Base-by-base conservation (phyloP, 2,888 invertebrate species). In the Troglohyphantes excavatus region DNA sequence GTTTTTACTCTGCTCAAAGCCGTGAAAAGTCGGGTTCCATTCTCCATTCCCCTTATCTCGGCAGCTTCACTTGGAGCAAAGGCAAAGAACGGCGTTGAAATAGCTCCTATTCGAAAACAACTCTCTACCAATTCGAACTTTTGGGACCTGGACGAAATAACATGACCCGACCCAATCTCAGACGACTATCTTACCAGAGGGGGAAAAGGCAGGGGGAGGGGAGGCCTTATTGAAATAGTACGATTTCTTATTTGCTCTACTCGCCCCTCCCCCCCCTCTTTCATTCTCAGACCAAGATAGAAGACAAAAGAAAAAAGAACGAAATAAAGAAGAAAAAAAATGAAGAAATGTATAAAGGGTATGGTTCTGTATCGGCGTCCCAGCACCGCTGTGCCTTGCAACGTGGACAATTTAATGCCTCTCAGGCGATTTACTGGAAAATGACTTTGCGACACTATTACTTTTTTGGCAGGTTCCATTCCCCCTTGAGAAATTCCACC, bases 371-470 rank as follows among this genome's bases (percentile, higher is more conserved):
- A 75, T 76, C 85, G 59, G 76, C 46, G 19, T 19, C 27, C 43
- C 26, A 65, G 61, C 78, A 27, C 53, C 87, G 53, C 63, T 73
- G 73, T 81, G 63, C 81, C 75, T 43, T 9, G 79, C 82, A 88
- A 88, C 83, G 83, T 63, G 83, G 83, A 89, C 91, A 83, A 83
- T 84, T 79, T 87, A 91, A 90, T 91, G 91, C 86, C 91, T 86
- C 91, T 91, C 91, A 75, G 83, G 91, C 89, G 91, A 91, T 91
- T 91, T 89, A 82, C 89, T 82, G 85, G 91, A 89, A 91, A 91
- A 91, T 91, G 91, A 91, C 91, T 91, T 91, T 86, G 78, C 85
- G 82, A 81, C 91, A 83, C 89, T 89, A 89, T 82, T 76, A 86
- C 86, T 87, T 90, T 90, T 89, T 89, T 83, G 89, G 89, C 89